phyloP scores from a whole-genome alignment of 1,140 invertebrate genomes.

The Spodoptera frugiperda region DNA sequence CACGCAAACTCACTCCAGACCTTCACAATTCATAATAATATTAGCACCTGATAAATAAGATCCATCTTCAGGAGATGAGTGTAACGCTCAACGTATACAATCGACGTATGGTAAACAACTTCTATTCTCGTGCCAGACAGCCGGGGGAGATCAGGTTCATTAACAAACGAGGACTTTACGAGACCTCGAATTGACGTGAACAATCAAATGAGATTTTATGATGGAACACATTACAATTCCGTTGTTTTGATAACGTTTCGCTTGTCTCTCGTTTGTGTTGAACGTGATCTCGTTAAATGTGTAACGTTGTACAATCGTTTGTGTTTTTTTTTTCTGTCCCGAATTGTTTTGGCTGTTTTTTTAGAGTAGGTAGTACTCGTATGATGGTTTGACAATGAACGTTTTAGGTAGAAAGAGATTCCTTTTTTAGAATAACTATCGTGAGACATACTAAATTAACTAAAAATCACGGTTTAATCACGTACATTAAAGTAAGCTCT shows the following conservation, averaged over 20 bases:
- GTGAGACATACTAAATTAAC: no score
- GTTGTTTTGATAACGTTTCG: constrained; percentile 25
- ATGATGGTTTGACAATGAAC: no score
- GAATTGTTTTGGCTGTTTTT: background rate
- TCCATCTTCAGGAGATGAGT: constrained; percentile 63
- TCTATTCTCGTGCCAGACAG: constrained; percentile 68
- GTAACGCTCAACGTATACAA: constrained; percentile 67
- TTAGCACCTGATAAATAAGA: constrained; percentile 73
- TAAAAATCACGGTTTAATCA: no score
- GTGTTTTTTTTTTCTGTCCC: background rate
- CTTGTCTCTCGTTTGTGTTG: constrained; percentile 14
- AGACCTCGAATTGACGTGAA: constrained; percentile 32
- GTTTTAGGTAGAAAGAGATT: no score
- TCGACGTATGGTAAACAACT: constrained; percentile 69
- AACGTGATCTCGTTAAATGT: constrained; percentile 9
- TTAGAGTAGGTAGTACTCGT: background rate
- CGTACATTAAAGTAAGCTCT: no score
- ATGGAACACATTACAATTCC: constrained; percentile 37
- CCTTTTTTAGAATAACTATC: no score
- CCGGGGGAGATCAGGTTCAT: constrained; percentile 71
- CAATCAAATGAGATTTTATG: constrained; percentile 51
- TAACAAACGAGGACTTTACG: constrained; percentile 63
- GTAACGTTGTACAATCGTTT: background rate
- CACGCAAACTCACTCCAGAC: constrained; percentile 47
- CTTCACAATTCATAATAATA: constrained; percentile 50